Base-by-base conservation (phyloP, 1,140 invertebrate genomes). In the Pollicipes pollicipes region DNA sequence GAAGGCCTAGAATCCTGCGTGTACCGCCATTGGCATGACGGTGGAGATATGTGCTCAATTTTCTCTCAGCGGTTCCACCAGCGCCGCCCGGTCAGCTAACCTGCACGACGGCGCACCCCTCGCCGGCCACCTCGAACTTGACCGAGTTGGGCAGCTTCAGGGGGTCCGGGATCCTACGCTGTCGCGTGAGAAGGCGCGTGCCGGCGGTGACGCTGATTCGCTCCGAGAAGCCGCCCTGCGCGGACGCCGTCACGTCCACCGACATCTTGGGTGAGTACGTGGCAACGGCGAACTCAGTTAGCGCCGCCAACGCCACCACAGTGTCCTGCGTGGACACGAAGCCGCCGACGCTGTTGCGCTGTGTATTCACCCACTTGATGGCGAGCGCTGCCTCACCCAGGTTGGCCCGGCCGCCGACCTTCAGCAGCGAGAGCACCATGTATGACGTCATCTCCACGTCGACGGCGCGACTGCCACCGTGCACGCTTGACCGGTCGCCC, bases 361-460 rank as follows among this genome's bases (percentile, higher is more conserved):
- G 87, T 37, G 84, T 81, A 6, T 88, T 84, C 72, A 93, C 79
- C 88, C 89, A 92, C 63, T 85, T 82, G 0, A 88, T 78, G 2
- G 85, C 83, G 70, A 84, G 84, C 63, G 84, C 76, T 3, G 82
- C 80, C 28, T 81, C 78, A 27, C 84, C 76, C 2, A 82, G 80
- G 29, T 81, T 78, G 29, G 82, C 77, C 71, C 85, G 82, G 75
- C 88, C 83, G 6, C 83, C 83, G 8, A 86, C 77, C 76, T 84
- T 83, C 24, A 88, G 76, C 24, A 85, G 79, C 16, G 87, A 83
- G 35, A 90, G 76, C 32, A 90, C 76, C 6, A 83, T 85, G 76
- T 92, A 92, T 0, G 88, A 83, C 1, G 89, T 90, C 76, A 88
- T 88, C 79, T 92, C 90, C 29, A 91, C 84, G 76, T 58, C 45